Evolutionary conservation across 2,797 vertebrate species (phyloP).

Genomic region (Gymnothorax javanicus): DNA sequence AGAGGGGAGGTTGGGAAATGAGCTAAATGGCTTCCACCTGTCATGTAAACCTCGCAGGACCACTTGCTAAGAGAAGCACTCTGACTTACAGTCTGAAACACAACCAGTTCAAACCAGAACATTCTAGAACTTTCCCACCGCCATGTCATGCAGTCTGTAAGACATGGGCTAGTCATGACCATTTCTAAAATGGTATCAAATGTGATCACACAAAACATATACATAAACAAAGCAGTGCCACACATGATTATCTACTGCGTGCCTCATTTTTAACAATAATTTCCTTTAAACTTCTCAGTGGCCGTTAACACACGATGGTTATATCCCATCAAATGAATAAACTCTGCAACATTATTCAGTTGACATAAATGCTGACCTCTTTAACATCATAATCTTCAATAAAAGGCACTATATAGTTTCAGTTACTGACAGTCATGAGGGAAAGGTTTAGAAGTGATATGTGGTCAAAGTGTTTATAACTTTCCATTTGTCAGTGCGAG

Average conservation of each 20-base stretch:
- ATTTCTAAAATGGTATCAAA: background rate
- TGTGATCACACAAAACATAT: background rate
- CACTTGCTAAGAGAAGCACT: background rate
- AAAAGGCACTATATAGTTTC: background rate
- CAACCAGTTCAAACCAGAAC: background rate
- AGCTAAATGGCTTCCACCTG: constrained; percentile 25
- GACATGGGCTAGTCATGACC: background rate
- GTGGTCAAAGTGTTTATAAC: background rate
- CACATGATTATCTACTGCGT: background rate
- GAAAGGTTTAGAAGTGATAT: background rate
- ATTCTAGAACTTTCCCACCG: background rate
- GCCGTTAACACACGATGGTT: background rate
- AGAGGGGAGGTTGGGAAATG: constrained; percentile 11
- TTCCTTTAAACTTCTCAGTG: background rate
- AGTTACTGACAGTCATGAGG: background rate
- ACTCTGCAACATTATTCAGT: background rate
- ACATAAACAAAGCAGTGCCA: background rate
- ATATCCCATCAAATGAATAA: background rate
- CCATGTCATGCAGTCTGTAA: background rate
- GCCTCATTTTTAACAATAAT: background rate
- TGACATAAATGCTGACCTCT: background rate
- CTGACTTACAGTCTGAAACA: background rate
- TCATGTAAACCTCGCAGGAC: background rate
- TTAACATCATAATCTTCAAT: background rate
- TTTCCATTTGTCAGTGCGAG: background rate